Base-by-base conservation (phyloP, 1,140 invertebrate genomes). In the Mesaphorura yosii region DNA sequence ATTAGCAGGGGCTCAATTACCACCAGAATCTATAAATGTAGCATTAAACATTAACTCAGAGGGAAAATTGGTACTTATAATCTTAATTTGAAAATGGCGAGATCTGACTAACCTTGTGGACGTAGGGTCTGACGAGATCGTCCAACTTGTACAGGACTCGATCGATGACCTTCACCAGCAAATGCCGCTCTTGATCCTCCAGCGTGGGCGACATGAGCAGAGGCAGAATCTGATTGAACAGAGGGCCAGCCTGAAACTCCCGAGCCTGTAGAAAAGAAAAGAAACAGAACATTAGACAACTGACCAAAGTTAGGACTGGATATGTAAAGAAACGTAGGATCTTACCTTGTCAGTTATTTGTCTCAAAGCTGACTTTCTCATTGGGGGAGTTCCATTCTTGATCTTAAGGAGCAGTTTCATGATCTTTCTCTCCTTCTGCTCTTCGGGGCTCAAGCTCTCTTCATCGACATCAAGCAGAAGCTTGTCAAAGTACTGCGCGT, bases 401-500 rank as follows among this genome's bases (percentile, higher is more conserved):
- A 99, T 99, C 72, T 98, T 98, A 31, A 99, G 71, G 48, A 99
- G 68, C 2, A 98, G 72, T 66, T 95, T 96, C 96, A 99, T 99
- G 23, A 99, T 99, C 72, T 98, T 97, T 15, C 95, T 73, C 70
- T 99, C 96, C 68, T 97, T 98, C 55, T 93, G 84, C 67, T 99
- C 94, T 66, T 98, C 95, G 1, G 93, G 91, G 51, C 84, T 88
- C 15, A 98, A 73, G 0, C 82, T 75, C 65, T 97, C 92, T 73
- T 99, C 95, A 70, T 99, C 95, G 7, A 99, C 93, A 69, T 99
- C 95, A 29, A 95, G 75, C 40, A 99, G 72, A 26, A 99, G 73
- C 74, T 98, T 98, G 69, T 99, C 95, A 72, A 99, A 99, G 74
- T 99, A 98, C 70, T 99, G 96, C 23, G 96, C 91, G 75, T 99